phyloP scores from a whole-genome alignment of 2,113 vertebrate genomes.

The Macaca fascicularis region T2T-MFA8v1.1 NC_088392.1:37144501-37145000 shows the following conservation, averaged over 20 bases:
- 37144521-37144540: background rate
- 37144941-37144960: background rate
- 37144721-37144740: background rate
- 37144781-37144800: background rate
- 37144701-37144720: background rate
- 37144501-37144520: background rate
- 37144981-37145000: background rate
- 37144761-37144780: background rate
- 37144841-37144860: accelerated
- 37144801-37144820: background rate
- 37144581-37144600: background rate
- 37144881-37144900: background rate
- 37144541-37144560: background rate
- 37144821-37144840: background rate
- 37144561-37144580: background rate
- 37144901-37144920: background rate
- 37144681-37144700: background rate
- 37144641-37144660: background rate
- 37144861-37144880: background rate
- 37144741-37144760: background rate
- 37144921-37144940: background rate
- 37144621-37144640: background rate
- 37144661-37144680: background rate
- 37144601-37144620: constrained; percentile 10
- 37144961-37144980: background rate